phyloP scores from a whole-genome alignment of 2,888 invertebrate genomes.

The Serripes groenlandicus region DNA sequence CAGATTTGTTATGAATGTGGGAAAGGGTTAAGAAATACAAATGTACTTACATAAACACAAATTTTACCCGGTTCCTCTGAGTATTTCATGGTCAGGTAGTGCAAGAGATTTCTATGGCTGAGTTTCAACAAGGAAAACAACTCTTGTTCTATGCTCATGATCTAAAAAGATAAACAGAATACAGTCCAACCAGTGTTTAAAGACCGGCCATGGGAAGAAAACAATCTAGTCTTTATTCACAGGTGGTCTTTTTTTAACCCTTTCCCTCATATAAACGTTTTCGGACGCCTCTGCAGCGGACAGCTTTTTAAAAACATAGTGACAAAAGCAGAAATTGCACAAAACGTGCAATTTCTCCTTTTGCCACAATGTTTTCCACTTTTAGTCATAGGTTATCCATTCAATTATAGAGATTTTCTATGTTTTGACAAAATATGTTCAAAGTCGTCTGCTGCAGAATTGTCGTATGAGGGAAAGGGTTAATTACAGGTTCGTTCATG shows the following conservation, averaged over 20 bases:
- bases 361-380: neutral
- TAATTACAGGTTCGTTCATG: neutral
- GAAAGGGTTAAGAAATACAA: too few relatives aligned
- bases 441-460: neutral
- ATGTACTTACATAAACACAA: constrained; percentile 89
- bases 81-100: constrained; percentile 91
- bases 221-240: too few relatives aligned
- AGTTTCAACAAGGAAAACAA: constrained; percentile 91
- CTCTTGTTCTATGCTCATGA: constrained; percentile 92
- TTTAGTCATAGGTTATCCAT: neutral
- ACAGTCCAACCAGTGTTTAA: too few relatives aligned
- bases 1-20: too few relatives aligned
- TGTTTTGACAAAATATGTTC: neutral
- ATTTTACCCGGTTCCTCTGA: constrained; percentile 89
- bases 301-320: neutral
- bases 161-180: constrained; percentile 81
- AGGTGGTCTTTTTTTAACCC: neutral
- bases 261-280: neutral
- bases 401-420: neutral
- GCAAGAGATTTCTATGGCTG: constrained; percentile 91
- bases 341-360: too few relatives aligned
- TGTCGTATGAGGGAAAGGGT: neutral
- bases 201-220: too few relatives aligned
- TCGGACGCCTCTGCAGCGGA: neutral
- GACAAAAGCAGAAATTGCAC: neutral